A percentile compares a stretch with the other conserved stretches of the same genome.
phyloP scores from a whole-genome alignment of 1,140 invertebrate species.

The Acyrthosiphon pisum region DNA sequence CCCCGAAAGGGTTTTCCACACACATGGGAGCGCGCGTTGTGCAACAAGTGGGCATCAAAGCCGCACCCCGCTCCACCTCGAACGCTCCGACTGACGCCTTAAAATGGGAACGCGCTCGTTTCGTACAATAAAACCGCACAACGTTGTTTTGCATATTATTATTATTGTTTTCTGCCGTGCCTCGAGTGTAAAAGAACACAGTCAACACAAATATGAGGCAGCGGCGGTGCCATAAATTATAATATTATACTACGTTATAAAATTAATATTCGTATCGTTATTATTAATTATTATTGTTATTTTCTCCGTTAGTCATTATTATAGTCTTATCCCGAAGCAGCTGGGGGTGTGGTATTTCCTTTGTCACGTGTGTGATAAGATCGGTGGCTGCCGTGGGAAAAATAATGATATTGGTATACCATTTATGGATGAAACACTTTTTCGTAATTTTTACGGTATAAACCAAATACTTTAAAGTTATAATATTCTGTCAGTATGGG shows the following conservation, averaged over 20 bases:
- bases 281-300: background rate
- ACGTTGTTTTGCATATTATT: slow-evolving; percentile 1
- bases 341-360: too few species aligned
- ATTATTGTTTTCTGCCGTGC: background rate
- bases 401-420: background rate
- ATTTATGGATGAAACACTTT: background rate
- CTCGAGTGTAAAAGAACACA: background rate
- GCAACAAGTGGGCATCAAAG: slow-evolving; percentile 41
- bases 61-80: background rate
- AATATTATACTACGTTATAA: background rate
- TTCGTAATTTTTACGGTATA: background rate
- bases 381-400: background rate
- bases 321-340: background rate
- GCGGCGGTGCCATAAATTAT: background rate
- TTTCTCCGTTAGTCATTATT: background rate
- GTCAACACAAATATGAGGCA: background rate
- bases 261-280: slow-evolving; percentile 5
- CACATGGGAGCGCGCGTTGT: slow-evolving; percentile 43
- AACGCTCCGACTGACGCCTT: background rate
- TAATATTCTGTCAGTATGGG: background rate
- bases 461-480: background rate
- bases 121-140: background rate
- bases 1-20: slow-evolving; percentile 33
- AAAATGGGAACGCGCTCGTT: slow-evolving; percentile 37
- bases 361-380: background rate